Base-by-base conservation (phyloP, 2,113 vertebrate species). In the Lonchura striata region DNA sequence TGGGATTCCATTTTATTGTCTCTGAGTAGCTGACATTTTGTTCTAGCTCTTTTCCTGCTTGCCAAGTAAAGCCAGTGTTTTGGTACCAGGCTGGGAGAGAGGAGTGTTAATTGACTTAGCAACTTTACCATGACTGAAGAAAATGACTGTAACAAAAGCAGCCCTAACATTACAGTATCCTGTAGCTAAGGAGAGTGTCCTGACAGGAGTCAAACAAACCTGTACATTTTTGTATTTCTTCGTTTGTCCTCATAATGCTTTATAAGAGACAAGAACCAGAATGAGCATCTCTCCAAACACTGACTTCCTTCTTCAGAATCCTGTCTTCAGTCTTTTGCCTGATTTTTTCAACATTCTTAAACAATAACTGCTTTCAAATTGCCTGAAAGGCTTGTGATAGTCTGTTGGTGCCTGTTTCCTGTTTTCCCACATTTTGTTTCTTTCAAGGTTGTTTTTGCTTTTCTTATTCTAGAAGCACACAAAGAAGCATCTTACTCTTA, bases 371-470 rank as follows among this genome's bases (percentile, higher is more conserved):
- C 72, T 59, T 91, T 92, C 63, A 74, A 72, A 90, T 82, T 90
- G 94, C 92, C 92, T 94, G 81, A 69, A 86, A 85, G 54, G n/a
- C 59, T 63, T 92, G 44, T 56, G 66, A 74, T 70, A 28, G 8
- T 84, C 75, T 63, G 27, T 66, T 20, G 2, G 23, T 3, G 10
- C 69, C 79, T 92, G 78, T 92, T 96, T 97, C 94, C 95, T 96
- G 87, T 95, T 95, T 94, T 93, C 41, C 74, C 72, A 81, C 88
- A 42, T 86, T 91, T 86, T 91, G 23, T 87, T 91, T 93, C 69
- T 74, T 89, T 96, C 95, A 95, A 70, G 86, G 49, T 87, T 94
- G 69, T 57, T 92, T 84, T 82, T 90, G 47, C 74, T 94, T 90
- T 90, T 84, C 46, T 68, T 42, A 42, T 60, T 87, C 63, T 46